Percentiles rank a stretch among this genome's conserved stretches.
phyloP scores from a whole-genome alignment of 2,888 invertebrate species.

The Tipula helvola region DNA sequence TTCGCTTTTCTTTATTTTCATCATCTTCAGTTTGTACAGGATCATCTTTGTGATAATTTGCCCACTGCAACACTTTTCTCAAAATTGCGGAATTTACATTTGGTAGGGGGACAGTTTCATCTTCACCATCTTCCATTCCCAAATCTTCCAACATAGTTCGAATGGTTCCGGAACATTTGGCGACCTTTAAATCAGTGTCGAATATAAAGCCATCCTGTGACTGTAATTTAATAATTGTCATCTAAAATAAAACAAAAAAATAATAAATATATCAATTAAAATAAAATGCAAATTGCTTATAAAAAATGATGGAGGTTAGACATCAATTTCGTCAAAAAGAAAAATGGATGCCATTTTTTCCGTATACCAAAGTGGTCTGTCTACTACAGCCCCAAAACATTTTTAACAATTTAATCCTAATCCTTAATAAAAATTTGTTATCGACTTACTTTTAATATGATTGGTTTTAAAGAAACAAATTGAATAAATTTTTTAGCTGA shows the following conservation, averaged over 20 bases:
- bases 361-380: neutral
- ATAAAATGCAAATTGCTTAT: neutral
- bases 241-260: slow-evolving; percentile 36
- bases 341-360: neutral
- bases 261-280: neutral
- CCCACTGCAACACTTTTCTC: slow-evolving; percentile 88
- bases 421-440: neutral
- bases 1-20: slow-evolving; percentile 95
- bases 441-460: neutral
- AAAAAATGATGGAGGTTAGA: neutral
- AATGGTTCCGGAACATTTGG: slow-evolving; percentile 94
- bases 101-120: slow-evolving; percentile 89
- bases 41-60: slow-evolving; percentile 89
- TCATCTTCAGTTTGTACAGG: slow-evolving; percentile 93
- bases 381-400: neutral
- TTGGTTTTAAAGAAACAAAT: neutral
- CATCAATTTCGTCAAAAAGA: neutral
- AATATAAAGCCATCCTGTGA: slow-evolving; percentile 93
- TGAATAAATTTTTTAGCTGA: neutral
- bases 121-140: slow-evolving; percentile 84
- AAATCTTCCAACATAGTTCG: slow-evolving; percentile 96
- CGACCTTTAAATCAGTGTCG: slow-evolving; percentile 92
- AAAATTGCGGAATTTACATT: slow-evolving; percentile 96
- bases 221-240: slow-evolving; percentile 90
- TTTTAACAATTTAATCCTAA: neutral